Evolutionary conservation across 2,797 vertebrate genomes (phyloP).

Genomic region (Sebastes glaucus): DNA sequence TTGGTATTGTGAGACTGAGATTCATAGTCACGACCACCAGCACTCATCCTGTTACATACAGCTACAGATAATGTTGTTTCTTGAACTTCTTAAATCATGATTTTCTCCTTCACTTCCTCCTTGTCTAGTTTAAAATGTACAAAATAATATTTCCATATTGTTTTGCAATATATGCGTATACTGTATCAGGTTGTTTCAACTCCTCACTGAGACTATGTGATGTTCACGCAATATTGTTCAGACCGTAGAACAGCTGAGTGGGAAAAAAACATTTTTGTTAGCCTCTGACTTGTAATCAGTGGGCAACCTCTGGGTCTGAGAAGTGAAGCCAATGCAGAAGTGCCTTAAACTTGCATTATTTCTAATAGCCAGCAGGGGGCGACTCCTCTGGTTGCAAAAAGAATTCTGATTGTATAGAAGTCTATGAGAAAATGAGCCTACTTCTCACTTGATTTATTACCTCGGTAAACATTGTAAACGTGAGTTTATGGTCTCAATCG

Average conservation of each 20-base stretch:
- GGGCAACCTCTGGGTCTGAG: no score
- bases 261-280: neutral
- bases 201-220: neutral
- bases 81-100: neutral
- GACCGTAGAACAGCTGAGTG: neutral
- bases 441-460: no score
- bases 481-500: no score
- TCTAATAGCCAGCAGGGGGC: no score
- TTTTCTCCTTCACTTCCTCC: no score
- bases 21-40: neutral
- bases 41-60: neutral
- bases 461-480: no score
- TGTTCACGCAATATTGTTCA: neutral
- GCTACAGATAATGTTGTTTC: neutral
- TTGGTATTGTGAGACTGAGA: neutral
- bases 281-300: neutral
- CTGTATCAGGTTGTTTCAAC: neutral
- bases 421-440: no score
- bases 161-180: neutral
- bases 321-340: neutral
- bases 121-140: neutral
- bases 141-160: neutral
- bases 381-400: no score
- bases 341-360: neutral
- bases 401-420: no score